Conservation (phyloP, 2,113 vertebrate genomes). For the Mirza zaza region DNA sequence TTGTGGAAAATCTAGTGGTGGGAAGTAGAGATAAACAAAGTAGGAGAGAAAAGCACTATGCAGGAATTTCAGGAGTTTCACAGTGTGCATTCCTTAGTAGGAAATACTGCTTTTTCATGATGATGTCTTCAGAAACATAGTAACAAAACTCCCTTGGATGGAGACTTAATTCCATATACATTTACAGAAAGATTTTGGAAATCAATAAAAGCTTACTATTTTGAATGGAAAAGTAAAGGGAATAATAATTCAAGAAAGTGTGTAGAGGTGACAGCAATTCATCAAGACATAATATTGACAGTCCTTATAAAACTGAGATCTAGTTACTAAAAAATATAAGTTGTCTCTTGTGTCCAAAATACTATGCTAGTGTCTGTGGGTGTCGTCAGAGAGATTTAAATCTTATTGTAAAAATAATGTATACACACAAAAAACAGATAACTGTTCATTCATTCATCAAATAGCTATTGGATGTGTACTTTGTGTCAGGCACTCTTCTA, state of each 20-base stretch:
- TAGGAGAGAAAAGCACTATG: not conserved
- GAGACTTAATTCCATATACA: not conserved
- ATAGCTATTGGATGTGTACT: not conserved
- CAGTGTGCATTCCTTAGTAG: not conserved
- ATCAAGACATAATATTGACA: not conserved
- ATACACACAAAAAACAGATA: not conserved
- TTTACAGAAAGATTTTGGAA: not conserved
- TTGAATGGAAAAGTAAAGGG: conserved; percentile 35
- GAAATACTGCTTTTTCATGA: not conserved
- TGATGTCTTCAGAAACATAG: conserved; percentile 4
- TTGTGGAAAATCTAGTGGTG: not conserved
- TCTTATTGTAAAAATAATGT: not conserved
- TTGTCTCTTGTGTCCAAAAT: not conserved
- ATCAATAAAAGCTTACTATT: not conserved
- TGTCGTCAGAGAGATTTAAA: not conserved
- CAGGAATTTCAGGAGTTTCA: not conserved
- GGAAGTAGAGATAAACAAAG: not conserved
- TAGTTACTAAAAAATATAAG: conserved; percentile 13
- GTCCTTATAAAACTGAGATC: not conserved
- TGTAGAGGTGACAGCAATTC: not conserved
- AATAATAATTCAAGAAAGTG: not conserved
- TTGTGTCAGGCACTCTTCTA: not conserved
- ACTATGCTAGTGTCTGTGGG: not conserved
- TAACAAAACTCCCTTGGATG: not conserved
- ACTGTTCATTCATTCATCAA: not conserved